Percentiles rank a stretch among this genome's conserved stretches.
Evolutionary conservation across 2,797 vertebrate species (phyloP).

Genomic region (Limnodromus scolopaceus): DNA sequence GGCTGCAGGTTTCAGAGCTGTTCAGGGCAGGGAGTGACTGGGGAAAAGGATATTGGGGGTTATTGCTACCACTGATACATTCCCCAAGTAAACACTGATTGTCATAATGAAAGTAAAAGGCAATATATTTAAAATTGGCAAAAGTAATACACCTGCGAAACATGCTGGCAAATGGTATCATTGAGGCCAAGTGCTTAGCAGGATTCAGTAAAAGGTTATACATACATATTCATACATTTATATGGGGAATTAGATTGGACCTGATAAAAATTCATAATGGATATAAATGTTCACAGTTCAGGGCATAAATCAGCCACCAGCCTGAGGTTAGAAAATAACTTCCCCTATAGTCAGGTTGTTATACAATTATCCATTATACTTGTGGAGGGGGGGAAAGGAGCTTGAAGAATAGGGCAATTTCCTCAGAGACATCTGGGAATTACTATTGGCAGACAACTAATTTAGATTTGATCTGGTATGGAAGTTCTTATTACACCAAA

Average conservation of each 20-base stretch:
- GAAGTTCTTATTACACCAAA: conserved; percentile 60
- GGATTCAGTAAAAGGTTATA: conserved; percentile 58
- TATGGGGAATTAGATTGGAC: conserved; percentile 28
- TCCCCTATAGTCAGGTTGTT: conserved; percentile 28
- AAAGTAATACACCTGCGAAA: not conserved
- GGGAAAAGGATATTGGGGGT: not conserved
- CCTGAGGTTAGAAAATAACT: conserved; percentile 50
- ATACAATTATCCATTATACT: conserved; percentile 55
- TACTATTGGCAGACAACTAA: conserved; percentile 59
- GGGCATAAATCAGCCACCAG: conserved; percentile 58
- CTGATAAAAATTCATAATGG: conserved; percentile 58
- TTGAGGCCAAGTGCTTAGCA: conserved; percentile 4
- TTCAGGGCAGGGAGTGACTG: not conserved
- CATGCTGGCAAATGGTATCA: not conserved
- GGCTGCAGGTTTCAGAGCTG: not conserved
- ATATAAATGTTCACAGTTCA: conserved; percentile 52
- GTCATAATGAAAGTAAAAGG: conserved; percentile 1
- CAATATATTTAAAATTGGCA: not conserved
- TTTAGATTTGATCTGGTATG: conserved; percentile 58
- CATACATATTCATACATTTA: conserved; percentile 63
- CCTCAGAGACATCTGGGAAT: conserved; percentile 53
- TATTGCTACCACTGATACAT: not conserved
- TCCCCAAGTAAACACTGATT: not conserved
- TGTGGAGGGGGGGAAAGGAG: not conserved
- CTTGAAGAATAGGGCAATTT: conserved; percentile 66